These are phyloP conservation scores for Micromys minutus DNA, from an alignment of 2,113 vertebrate species.

Conservation along the genomic window DNA sequence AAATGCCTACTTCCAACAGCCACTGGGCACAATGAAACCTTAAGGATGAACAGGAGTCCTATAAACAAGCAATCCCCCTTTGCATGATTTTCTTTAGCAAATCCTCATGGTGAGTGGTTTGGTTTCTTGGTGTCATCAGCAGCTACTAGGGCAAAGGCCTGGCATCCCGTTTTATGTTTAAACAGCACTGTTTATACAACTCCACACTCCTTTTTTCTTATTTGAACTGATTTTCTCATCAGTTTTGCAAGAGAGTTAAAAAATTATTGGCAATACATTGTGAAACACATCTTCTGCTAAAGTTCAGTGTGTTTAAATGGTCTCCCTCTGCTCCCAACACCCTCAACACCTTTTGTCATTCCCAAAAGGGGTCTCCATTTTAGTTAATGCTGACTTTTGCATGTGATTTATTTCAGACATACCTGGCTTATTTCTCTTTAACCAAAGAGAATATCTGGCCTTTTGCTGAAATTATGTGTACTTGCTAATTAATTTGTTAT, in stretches of 20 bases:
- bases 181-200: slow-evolving; percentile 61
- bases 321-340: background rate
- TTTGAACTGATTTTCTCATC: slow-evolving; percentile 74
- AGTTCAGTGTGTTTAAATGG: slow-evolving; percentile 52
- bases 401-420: slow-evolving; percentile 10
- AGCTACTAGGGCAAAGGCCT: slow-evolving; percentile 50
- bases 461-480: slow-evolving; percentile 48
- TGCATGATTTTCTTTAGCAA: background rate
- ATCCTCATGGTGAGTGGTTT: background rate
- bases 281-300: slow-evolving; percentile 66
- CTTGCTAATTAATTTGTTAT: slow-evolving; percentile 49
- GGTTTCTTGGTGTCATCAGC: background rate
- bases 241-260: slow-evolving; percentile 69
- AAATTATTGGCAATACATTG: slow-evolving; percentile 69
- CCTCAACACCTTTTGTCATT: background rate
- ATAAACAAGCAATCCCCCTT: background rate
- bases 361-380: slow-evolving; percentile 19
- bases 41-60: background rate
- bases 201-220: slow-evolving; percentile 63
- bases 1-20: background rate
- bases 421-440: slow-evolving; percentile 27
- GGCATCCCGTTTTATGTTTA: slow-evolving; percentile 58
- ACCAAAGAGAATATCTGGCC: slow-evolving; percentile 4
- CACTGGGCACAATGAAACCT: background rate
- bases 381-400: slow-evolving; percentile 52